Conservation (phyloP, 2,888 invertebrate genomes). For the Crepidodera aurea region DNA sequence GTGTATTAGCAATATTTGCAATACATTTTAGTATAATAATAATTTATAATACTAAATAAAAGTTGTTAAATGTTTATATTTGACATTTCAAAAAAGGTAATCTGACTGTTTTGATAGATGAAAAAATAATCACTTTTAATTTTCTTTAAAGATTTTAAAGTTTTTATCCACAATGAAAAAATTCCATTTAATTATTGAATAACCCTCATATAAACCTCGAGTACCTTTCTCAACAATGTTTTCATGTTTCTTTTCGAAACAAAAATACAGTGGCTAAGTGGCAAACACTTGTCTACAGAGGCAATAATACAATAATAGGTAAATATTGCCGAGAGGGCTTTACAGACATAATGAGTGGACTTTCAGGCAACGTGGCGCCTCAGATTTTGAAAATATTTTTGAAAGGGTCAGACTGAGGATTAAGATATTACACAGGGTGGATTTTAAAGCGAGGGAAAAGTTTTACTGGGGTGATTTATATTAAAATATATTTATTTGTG, state of each 20-base stretch:
- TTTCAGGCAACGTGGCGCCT: conserved; percentile 54
- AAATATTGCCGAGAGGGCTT: conserved; percentile 47
- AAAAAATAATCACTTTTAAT: no score
- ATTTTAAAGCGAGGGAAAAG: neutral
- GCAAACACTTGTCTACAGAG: conserved; percentile 53
- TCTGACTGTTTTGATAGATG: no score
- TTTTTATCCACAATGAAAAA: no score
- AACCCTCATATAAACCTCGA: neutral
- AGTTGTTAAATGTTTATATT: no score
- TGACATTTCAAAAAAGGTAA: no score
- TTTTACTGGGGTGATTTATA: no score
- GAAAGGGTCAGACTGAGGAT: conserved; percentile 46
- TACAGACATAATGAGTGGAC: conserved; percentile 54
- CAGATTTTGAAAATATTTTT: conserved; percentile 36
- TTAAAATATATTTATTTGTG: no score
- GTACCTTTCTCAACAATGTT: conserved; percentile 17
- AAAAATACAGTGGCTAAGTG: conserved; percentile 48
- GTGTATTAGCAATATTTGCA: no score
- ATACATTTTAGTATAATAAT: no score
- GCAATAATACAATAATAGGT: conserved; percentile 56
- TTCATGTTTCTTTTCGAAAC: conserved; percentile 3
- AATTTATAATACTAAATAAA: no score
- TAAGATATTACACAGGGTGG: conserved; percentile 29
- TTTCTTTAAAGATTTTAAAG: no score
- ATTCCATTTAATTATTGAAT: no score